Conservation (phyloP, 2,797 vertebrate species). For the Pampus argenteus region DNA sequence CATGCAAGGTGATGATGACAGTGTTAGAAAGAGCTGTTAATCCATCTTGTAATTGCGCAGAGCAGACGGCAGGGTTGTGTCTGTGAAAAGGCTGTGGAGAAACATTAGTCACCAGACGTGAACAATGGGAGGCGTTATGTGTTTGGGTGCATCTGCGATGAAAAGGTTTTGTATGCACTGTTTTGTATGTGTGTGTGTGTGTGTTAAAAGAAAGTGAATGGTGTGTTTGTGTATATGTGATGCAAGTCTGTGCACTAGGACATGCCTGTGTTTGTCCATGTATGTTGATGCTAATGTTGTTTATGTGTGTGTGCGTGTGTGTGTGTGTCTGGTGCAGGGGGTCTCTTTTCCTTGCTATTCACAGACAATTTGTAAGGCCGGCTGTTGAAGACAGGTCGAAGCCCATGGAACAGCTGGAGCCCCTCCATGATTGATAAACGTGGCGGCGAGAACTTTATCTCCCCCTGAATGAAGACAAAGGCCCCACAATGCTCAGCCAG, state of each 20-base stretch:
- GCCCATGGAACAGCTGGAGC: constrained; percentile 99
- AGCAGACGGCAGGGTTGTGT: constrained; percentile 94
- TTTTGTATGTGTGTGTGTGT: neutral
- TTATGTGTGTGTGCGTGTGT: constrained; percentile 17
- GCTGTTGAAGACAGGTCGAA: constrained; percentile 96
- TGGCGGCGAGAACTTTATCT: constrained; percentile 97
- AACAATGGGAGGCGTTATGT: constrained; percentile 88
- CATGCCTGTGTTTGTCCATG: constrained; percentile 14
- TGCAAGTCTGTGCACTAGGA: constrained; percentile 16
- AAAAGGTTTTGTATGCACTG: constrained; percentile 42
- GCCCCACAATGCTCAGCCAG: constrained; percentile 94
- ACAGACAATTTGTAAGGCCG: constrained; percentile 99
- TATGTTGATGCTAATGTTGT: constrained; percentile 59
- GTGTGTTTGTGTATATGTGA: constrained; percentile 35
- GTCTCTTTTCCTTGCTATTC: constrained; percentile 92
- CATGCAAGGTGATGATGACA: constrained; percentile 74
- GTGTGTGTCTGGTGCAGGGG: constrained; percentile 48
- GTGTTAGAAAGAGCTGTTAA: constrained; percentile 74
- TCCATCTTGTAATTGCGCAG: constrained; percentile 87
- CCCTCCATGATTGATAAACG: constrained; percentile 99
- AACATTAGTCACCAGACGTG: constrained; percentile 96
- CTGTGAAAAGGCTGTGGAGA: constrained; percentile 88
- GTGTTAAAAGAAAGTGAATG: constrained; percentile 41
- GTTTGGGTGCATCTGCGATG: constrained; percentile 46
- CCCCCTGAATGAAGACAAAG: constrained; percentile 99